Evolutionary conservation across 2,888 invertebrate genomes (phyloP), one percentile per base, ranked within the genome.

Genomic region (Acronicta alni): DNA sequence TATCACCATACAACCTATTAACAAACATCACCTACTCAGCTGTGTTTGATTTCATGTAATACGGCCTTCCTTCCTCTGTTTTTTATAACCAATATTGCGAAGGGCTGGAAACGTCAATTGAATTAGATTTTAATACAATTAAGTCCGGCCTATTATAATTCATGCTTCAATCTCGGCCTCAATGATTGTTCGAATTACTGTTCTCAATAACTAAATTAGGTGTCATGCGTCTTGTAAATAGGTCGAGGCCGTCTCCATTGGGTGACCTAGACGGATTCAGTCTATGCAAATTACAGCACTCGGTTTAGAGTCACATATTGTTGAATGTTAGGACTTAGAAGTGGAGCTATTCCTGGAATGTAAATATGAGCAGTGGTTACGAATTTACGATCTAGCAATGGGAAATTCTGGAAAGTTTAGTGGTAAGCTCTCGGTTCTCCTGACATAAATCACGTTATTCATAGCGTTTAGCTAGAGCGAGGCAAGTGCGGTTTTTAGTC

Each of bases 181-280:
- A 64, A 61, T 72, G 65, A 81, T 79, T 77, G 80, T 69, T 79
- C 73, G 72, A 84, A 85, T 79, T 68, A 67, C 52, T 72, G 84
- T 68, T 84, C 87, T 80, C 82, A 88, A 89, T 90, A 82, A 79
- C 77, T 83, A 82, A 87, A 88, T 87, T 86, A 84, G 82, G 81
- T 88, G 86, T 84, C 83, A 72, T 81, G 74, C 69, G 70, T 77
- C 66, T 72, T 49, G 54, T 74, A 91, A 88, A 89, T 85, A 71
- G 92, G 92, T 89, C 91, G 91, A 93, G 92, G 92, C 79, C 86
- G 83, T 60, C 68, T 84, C 76, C 60, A 76, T 79, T 75, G 72
- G 59, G 67, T 74, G 83, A 84, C 82, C 84, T 85, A 84, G 81
- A 82, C 80, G 74, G 78, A 77, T 63, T 64, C 64, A 76, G 74